Evolutionary conservation across 2,888 invertebrate genomes (phyloP).

Genomic region (Dione juno): DNA sequence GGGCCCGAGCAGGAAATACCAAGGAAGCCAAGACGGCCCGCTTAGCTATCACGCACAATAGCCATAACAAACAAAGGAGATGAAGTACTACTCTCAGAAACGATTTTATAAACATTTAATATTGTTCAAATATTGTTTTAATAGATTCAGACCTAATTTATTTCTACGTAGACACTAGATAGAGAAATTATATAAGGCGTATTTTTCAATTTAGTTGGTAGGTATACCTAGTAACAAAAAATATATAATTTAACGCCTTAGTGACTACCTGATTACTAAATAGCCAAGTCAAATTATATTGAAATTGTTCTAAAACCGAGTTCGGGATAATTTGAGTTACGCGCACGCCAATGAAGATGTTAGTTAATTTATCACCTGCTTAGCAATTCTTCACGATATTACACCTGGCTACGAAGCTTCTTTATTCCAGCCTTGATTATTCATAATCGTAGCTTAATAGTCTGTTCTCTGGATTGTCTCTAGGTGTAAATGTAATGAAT

Average conservation of each 20-base stretch:
- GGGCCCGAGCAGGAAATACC: constrained; percentile 71
- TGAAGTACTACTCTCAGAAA: constrained; percentile 50
- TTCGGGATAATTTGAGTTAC: constrained; percentile 40
- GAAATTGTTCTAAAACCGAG: constrained; percentile 25
- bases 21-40: constrained; percentile 63
- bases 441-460: constrained; percentile 34
- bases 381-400: constrained; percentile 46
- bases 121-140: constrained; percentile 9
- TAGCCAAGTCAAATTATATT: constrained; percentile 3
- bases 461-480: background rate
- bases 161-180: background rate
- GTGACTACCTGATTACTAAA: constrained; percentile 5
- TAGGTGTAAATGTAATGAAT: too few relatives aligned
- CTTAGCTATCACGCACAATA: constrained; percentile 69
- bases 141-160: background rate
- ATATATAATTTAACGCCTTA: constrained; percentile 29
- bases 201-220: background rate
- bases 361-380: constrained; percentile 68
- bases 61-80: constrained; percentile 62
- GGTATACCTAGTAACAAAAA: constrained; percentile 10
- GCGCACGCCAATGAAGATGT: constrained; percentile 75
- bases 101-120: constrained; percentile 57
- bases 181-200: background rate
- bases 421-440: constrained; percentile 49
- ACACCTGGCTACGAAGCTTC: constrained; percentile 62